A percentile compares a stretch with the other conserved stretches of the same genome.
Evolutionary conservation across 2,113 vertebrate genomes (phyloP).

Genomic region (Triplophysa dalaica): DNA sequence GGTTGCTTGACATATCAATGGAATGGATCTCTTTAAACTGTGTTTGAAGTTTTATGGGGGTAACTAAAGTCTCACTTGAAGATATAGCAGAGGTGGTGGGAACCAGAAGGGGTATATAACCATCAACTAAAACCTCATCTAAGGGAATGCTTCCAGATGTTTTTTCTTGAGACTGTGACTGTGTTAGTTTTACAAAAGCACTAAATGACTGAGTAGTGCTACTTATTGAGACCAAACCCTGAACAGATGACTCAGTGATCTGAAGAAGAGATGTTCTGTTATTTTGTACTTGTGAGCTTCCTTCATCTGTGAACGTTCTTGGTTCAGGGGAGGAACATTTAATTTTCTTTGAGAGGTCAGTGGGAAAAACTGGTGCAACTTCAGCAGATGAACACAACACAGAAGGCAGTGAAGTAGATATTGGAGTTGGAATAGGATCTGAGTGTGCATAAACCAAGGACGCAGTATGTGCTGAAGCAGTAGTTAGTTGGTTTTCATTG

Average conservation of each 20-base stretch:
- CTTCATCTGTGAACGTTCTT: background rate
- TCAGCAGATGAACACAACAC: background rate
- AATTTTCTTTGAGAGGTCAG: slow-evolving; percentile 2
- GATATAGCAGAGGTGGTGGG: background rate
- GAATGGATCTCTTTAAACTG: background rate
- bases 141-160: background rate
- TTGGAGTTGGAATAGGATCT: slow-evolving; percentile 6
- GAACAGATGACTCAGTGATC: slow-evolving; percentile 7
- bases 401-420: background rate
- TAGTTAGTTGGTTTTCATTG: slow-evolving; percentile 6
- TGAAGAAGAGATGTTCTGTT: slow-evolving; percentile 11
- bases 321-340: background rate
- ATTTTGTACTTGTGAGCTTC: background rate
- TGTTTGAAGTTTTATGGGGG: background rate
- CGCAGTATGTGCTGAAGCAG: slow-evolving; percentile 16
- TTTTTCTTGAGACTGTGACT: slow-evolving; percentile 23
- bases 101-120: background rate
- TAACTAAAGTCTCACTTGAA: background rate
- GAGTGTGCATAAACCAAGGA: background rate
- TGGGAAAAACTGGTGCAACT: slow-evolving; percentile 6
- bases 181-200: slow-evolving; percentile 24
- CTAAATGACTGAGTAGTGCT: slow-evolving; percentile 1
- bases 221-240: slow-evolving; percentile 17
- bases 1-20: background rate
- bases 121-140: background rate